These are phyloP conservation scores for Holacanthus passer DNA, from an alignment of 2,113 vertebrate genomes.

Conservation along the genomic window DNA sequence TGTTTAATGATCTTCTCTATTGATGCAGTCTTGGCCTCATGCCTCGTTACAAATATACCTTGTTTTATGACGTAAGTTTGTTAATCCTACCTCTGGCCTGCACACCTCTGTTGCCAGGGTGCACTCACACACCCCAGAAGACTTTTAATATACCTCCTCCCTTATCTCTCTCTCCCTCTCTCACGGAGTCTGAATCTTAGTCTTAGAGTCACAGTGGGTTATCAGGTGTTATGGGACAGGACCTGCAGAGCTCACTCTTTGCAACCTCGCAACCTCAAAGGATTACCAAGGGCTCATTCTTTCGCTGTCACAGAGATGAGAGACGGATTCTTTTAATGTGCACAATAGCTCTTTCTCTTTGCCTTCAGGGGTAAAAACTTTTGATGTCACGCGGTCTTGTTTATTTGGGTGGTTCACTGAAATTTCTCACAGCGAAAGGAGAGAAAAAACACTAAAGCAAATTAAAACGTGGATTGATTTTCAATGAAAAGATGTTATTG, in stretches of 20 bases:
- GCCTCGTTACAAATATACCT: not conserved
- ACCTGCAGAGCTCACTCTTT: conserved; percentile 36
- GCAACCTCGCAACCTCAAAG: conserved; percentile 18
- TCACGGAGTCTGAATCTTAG: conserved; percentile 42
- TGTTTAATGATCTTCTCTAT: not conserved
- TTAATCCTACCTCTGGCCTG: not conserved
- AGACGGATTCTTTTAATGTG: conserved; percentile 20
- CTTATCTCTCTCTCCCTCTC: conserved; percentile 47
- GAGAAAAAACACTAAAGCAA: not conserved
- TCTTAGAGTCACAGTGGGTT: conserved; percentile 48
- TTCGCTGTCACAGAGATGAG: conserved; percentile 39
- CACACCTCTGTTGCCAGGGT: conserved; percentile 54
- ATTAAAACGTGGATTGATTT: not conserved
- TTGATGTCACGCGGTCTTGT: conserved; percentile 14
- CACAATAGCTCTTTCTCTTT: not conserved
- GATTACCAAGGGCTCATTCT: conserved; percentile 36
- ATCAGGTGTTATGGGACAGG: conserved; percentile 49
- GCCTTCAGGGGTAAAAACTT: conserved; percentile 1
- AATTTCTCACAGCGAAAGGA: not conserved
- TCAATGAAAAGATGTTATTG: not conserved
- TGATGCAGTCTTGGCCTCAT: not conserved
- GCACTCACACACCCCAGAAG: conserved; percentile 40
- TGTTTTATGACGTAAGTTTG: conserved; percentile 6
- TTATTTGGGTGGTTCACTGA: not conserved
- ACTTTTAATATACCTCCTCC: conserved; percentile 54